Percentiles rank a stretch among this genome's conserved stretches.
These are phyloP conservation scores for Drosophila pandora DNA, from an alignment of 1,140 invertebrate species.

Conservation along the genomic window DNA sequence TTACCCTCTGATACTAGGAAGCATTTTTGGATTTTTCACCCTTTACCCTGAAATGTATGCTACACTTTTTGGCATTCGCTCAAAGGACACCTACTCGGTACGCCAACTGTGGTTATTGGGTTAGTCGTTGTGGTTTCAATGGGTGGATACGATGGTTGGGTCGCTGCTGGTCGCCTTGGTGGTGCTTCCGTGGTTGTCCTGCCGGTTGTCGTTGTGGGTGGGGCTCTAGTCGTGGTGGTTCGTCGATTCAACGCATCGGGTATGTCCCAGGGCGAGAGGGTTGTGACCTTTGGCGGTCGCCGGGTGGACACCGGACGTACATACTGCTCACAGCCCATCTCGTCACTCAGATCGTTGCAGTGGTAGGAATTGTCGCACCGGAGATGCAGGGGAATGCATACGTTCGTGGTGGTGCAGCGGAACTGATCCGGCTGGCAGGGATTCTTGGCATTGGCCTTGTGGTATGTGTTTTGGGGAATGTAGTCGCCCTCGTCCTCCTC, in stretches of 20 bases:
- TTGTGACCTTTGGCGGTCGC: background rate
- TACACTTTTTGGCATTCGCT: conserved; percentile 6
- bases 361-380: conserved; percentile 90
- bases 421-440: conserved; percentile 81
- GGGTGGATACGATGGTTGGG: background rate
- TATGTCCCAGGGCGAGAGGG: conserved; percentile 9
- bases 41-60: conserved; percentile 17
- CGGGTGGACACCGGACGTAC: conserved; percentile 14
- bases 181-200: conserved; percentile 6
- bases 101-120: conserved; percentile 48
- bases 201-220: conserved; percentile 20
- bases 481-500: conserved; percentile 52
- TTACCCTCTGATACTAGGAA: background rate
- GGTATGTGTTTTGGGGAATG: conserved; percentile 44
- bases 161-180: background rate
- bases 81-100: conserved; percentile 59
- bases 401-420: conserved; percentile 84
- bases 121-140: conserved; percentile 55
- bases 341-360: conserved; percentile 91
- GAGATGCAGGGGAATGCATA: conserved; percentile 88
- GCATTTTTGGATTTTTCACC: background rate
- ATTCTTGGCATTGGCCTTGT: conserved; percentile 51
- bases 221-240: background rate
- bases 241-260: conserved; percentile 8
- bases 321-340: conserved; percentile 85